Percentiles rank a stretch among this genome's conserved stretches.
Evolutionary conservation across 2,888 invertebrate genomes (phyloP).

Genomic region (Cactoblastis cactorum): DNA sequence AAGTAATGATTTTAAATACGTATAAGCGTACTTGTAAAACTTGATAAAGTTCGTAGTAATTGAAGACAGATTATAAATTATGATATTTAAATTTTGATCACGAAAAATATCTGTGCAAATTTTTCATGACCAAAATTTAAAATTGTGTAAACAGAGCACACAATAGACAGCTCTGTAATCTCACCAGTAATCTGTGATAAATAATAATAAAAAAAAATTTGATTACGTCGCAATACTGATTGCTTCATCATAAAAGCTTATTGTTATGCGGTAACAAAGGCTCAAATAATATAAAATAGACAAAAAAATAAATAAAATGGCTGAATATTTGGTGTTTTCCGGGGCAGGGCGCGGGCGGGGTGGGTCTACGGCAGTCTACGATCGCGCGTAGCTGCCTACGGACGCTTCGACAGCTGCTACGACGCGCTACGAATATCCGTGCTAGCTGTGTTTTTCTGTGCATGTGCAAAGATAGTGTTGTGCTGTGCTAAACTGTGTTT

Average conservation of each 20-base stretch:
- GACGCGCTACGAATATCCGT: background rate
- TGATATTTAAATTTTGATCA: too few species aligned
- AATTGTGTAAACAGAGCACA: background rate
- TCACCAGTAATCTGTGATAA: background rate
- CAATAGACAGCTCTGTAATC: constrained; percentile 2
- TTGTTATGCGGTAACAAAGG: constrained; percentile 13
- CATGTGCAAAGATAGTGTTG: constrained; percentile 19
- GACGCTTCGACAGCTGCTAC: constrained; percentile 49
- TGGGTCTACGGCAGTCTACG: constrained; percentile 66
- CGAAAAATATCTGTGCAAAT: too few species aligned
- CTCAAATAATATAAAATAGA: constrained; percentile 21
- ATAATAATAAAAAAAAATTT: constrained; percentile 10
- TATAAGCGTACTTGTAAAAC: too few species aligned
- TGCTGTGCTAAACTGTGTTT: constrained; percentile 22
- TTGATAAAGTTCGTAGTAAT: too few species aligned
- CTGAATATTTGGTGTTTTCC: constrained; percentile 35
- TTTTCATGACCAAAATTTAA: background rate
- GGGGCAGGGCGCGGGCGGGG: constrained; percentile 50
- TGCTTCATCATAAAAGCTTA: constrained; percentile 9
- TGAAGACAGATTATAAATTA: too few species aligned
- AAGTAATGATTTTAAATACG: too few species aligned
- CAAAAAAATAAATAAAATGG: constrained; percentile 33
- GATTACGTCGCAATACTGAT: constrained; percentile 8
- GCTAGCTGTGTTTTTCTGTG: constrained; percentile 12
- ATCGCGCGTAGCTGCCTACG: constrained; percentile 62